Conservation (phyloP, 2,888 invertebrate genomes). For the Hylaea fasciaria region DNA sequence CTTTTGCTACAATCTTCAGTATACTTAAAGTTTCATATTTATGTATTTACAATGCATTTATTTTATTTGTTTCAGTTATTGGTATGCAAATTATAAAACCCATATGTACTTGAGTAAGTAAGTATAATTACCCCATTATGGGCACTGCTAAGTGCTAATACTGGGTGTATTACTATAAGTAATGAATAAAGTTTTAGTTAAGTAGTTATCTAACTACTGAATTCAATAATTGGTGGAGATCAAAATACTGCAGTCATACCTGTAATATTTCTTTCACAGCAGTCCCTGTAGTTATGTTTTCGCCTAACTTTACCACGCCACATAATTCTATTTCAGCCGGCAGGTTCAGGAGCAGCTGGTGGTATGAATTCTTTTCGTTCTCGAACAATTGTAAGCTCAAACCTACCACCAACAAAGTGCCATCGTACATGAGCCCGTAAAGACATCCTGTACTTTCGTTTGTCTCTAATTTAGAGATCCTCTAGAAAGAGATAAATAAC, state of each 20-base stretch:
- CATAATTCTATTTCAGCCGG: constrained; percentile 92
- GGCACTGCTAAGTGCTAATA: too few relatives aligned
- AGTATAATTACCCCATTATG: too few relatives aligned
- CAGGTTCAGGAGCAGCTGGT: constrained; percentile 86
- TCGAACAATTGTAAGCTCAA: constrained; percentile 88
- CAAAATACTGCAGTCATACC: constrained; percentile 50
- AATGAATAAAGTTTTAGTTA: too few relatives aligned
- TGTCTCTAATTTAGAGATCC: constrained; percentile 86
- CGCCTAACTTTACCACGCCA: constrained; percentile 88
- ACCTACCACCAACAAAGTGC: constrained; percentile 88
- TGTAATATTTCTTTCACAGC: constrained; percentile 86
- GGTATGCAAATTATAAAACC: too few relatives aligned
- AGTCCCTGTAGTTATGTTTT: constrained; percentile 84
- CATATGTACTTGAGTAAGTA: too few relatives aligned
- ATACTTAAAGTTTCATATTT: too few relatives aligned
- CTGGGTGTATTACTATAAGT: too few relatives aligned
- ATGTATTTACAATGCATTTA: too few relatives aligned
- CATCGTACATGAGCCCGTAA: constrained; percentile 90
- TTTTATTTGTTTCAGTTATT: too few relatives aligned
- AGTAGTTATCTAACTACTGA: background rate
- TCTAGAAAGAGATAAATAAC: constrained; percentile 73
- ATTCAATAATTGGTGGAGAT: too few relatives aligned
- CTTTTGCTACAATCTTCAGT: too few relatives aligned
- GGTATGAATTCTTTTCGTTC: constrained; percentile 79
- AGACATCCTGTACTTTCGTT: constrained; percentile 88